Evolutionary conservation across 2,113 vertebrate species (phyloP).

Genomic region (Crotalus tigris): DNA sequence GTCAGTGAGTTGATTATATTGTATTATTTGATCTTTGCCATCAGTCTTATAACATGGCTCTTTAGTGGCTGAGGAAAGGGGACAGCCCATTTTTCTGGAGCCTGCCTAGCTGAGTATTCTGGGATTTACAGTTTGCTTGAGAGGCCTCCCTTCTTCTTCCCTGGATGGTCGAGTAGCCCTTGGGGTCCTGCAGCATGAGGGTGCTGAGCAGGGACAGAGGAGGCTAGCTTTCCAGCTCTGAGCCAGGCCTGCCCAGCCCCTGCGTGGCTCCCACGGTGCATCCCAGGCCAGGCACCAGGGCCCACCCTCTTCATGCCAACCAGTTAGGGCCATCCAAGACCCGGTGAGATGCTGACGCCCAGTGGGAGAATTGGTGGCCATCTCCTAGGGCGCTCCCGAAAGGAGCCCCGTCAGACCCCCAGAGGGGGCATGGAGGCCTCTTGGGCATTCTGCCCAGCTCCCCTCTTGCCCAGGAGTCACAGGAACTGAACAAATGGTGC

Average conservation of each 20-base stretch:
- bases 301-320: neutral
- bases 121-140: neutral
- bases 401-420: neutral
- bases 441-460: neutral
- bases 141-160: neutral
- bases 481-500: neutral
- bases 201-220: neutral
- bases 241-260: neutral
- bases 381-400: neutral
- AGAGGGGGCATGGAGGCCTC: neutral
- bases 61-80: neutral
- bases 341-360: neutral
- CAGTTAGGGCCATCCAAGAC: neutral
- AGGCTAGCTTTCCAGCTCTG: neutral
- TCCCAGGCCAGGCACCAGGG: no score
- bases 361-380: neutral
- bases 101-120: neutral
- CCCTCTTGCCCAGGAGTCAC: neutral
- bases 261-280: no score
- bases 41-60: neutral
- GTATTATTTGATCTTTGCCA: neutral
- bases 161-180: no score
- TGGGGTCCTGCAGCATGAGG: slow-evolving; percentile 19
- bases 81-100: neutral
- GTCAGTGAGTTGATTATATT: neutral